Percentiles rank a stretch among this genome's conserved stretches.
phyloP scores from a whole-genome alignment of 2,797 vertebrate species.

The Ptychadena robeensis region DNA sequence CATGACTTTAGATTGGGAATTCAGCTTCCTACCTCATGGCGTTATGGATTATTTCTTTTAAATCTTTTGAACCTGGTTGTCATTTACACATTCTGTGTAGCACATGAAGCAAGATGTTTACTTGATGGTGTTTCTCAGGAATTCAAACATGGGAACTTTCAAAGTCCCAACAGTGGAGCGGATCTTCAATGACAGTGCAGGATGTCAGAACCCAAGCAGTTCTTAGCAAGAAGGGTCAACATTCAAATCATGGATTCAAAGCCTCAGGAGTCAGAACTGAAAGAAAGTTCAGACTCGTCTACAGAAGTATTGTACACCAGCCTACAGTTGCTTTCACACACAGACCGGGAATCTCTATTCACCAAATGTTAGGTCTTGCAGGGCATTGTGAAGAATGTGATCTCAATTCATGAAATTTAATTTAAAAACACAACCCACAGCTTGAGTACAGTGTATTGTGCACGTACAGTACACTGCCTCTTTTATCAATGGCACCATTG shows the following conservation, averaged over 20 bases:
- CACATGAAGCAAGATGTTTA: conserved; percentile 34
- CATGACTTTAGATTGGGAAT: not conserved
- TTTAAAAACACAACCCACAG: conserved; percentile 59
- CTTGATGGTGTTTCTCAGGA: conserved; percentile 31
- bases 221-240: conserved; percentile 35
- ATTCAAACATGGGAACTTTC: conserved; percentile 30
- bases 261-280: conserved; percentile 1
- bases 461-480: conserved; percentile 65
- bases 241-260: conserved; percentile 46
- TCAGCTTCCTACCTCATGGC: not conserved
- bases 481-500: conserved; percentile 64
- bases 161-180: conserved; percentile 22
- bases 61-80: conserved; percentile 1
- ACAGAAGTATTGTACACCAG: conserved; percentile 34
- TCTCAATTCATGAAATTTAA: conserved; percentile 62
- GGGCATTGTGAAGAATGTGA: conserved; percentile 57
- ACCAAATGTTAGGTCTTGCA: conserved; percentile 44
- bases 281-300: conserved; percentile 45
- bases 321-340: conserved; percentile 44
- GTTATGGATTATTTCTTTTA: not conserved
- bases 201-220: conserved; percentile 13
- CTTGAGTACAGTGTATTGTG: conserved; percentile 53
- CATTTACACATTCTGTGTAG: not conserved
- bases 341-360: conserved; percentile 46
- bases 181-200: conserved; percentile 16